A percentile compares a stretch with the other conserved stretches of the same genome.
These are phyloP conservation scores for Hemicentrotus pulcherrimus DNA, from an alignment of 35 echinoderm and acorn worm genomes.

Conservation along the genomic window DNA sequence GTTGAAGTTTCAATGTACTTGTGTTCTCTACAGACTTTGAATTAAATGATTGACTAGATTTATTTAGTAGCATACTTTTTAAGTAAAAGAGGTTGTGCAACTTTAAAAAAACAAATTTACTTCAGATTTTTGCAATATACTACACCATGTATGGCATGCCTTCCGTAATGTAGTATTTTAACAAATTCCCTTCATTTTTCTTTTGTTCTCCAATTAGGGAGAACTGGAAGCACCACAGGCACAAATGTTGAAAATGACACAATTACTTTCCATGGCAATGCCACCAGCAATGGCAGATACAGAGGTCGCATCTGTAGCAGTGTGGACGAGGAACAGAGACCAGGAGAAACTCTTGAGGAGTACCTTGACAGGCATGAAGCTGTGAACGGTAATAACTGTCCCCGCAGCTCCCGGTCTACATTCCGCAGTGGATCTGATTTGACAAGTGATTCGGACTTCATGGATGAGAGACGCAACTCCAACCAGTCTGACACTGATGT, in stretches of 20 bases:
- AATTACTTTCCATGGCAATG: neutral
- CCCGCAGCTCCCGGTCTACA: neutral
- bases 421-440: constrained; percentile 31
- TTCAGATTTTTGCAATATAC: too few relatives aligned
- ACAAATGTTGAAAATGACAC: constrained; percentile 11
- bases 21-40: too few relatives aligned
- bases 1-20: too few relatives aligned
- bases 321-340: neutral
- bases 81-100: too few relatives aligned
- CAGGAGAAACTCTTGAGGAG: neutral
- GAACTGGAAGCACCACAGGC: constrained; percentile 46
- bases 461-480: neutral
- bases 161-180: too few relatives aligned
- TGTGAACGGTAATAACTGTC: neutral
- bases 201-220: neutral
- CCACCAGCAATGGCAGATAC: neutral
- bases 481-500: constrained; percentile 2
- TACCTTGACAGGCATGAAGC: neutral
- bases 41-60: too few relatives aligned
- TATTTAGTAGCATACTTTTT: too few relatives aligned
- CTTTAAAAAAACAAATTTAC: too few relatives aligned
- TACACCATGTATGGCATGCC: too few relatives aligned
- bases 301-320: neutral
- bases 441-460: constrained; percentile 28
- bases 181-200: neutral